Evolutionary conservation across 1,140 invertebrate species (phyloP).

Genomic region (Lamellibrachia luymesi): DNA sequence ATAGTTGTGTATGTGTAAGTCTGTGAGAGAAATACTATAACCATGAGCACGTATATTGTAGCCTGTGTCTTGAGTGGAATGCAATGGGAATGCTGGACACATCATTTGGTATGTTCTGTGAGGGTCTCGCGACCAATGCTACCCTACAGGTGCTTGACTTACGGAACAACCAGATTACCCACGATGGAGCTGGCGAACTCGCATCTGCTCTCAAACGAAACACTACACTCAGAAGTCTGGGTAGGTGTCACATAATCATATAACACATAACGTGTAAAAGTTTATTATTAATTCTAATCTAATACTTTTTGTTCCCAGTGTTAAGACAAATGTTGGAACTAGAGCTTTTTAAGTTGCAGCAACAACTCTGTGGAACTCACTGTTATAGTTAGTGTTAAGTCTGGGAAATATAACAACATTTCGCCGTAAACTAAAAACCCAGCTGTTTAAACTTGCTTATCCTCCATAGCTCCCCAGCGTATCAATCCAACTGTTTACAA

Average conservation of each 20-base stretch:
- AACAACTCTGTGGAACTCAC: too few relatives aligned
- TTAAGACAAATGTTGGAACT: too few relatives aligned
- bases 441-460: too few relatives aligned
- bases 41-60: slow-evolving; percentile 29
- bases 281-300: too few relatives aligned
- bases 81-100: slow-evolving; percentile 53
- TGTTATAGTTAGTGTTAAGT: too few relatives aligned
- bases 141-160: slow-evolving; percentile 50
- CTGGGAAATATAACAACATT: too few relatives aligned
- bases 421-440: too few relatives aligned
- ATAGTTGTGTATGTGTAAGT: not conserved
- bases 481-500: too few relatives aligned
- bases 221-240: slow-evolving; percentile 44
- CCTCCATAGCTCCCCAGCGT: too few relatives aligned
- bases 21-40: not conserved
- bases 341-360: too few relatives aligned
- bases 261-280: too few relatives aligned
- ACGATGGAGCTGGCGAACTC: slow-evolving; percentile 51
- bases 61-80: slow-evolving; percentile 57
- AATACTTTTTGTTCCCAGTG: too few relatives aligned
- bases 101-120: slow-evolving; percentile 54
- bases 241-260: slow-evolving; percentile 31
- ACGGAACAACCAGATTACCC: slow-evolving; percentile 57
- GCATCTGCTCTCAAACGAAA: slow-evolving; percentile 49
- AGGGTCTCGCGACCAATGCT: slow-evolving; percentile 48